A percentile compares a stretch with the other conserved stretches of the same genome.
Evolutionary conservation across 2,797 vertebrate species (phyloP).

Genomic region (Catostomus latipinnis): DNA sequence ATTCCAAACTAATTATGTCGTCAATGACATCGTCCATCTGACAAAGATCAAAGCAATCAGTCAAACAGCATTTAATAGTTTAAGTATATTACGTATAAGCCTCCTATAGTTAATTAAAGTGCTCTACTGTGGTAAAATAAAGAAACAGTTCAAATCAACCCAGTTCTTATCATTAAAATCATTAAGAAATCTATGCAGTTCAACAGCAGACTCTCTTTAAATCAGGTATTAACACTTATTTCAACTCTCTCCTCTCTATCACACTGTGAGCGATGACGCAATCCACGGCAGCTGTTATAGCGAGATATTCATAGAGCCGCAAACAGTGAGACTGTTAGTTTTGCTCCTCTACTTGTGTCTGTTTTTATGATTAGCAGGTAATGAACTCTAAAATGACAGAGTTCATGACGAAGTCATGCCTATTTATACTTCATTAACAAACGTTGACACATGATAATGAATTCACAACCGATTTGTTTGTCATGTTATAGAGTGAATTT

Average conservation of each 20-base stretch:
- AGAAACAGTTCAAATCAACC: not conserved
- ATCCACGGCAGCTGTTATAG: constrained; percentile 16
- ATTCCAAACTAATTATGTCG: constrained; percentile 98
- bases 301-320: not conserved
- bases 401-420: not conserved
- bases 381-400: not conserved
- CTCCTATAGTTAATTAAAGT: not conserved
- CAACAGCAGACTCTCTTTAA: not conserved
- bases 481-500: not conserved
- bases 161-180: not conserved
- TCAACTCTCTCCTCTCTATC: not conserved
- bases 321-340: not conserved
- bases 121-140: not conserved
- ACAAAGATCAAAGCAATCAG: constrained; percentile 27
- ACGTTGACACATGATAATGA: not conserved
- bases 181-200: not conserved
- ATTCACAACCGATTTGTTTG: not conserved
- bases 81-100: too few species aligned
- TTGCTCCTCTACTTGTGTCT: not conserved
- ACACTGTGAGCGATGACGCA: constrained; percentile 17
- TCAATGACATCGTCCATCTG: constrained; percentile 99
- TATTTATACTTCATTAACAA: too few species aligned
- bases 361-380: not conserved
- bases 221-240: constrained; percentile 17
- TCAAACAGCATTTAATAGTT: not conserved